Conservation (phyloP, 2,113 vertebrate species). For the Motacilla alba region DNA sequence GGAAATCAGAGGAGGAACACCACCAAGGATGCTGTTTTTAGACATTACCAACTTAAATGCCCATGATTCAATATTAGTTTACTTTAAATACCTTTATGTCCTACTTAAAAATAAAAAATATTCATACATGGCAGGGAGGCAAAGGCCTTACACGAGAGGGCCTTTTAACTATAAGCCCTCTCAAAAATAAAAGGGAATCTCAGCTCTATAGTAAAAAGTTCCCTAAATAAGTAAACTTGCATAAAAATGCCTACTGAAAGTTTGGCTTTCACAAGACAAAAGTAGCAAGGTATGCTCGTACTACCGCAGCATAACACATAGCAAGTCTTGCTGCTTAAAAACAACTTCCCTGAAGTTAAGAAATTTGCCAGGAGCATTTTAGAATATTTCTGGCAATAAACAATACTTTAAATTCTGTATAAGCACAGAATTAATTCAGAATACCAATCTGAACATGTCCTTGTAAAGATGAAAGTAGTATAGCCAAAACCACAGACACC, state of each 20-base stretch:
- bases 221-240: background rate
- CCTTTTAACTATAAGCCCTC: background rate
- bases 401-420: fast-evolving
- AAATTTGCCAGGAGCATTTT: background rate
- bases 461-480: background rate
- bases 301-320: fast-evolving
- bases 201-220: background rate
- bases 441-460: background rate
- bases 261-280: background rate
- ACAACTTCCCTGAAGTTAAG: background rate
- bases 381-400: background rate
- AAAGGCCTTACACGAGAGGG: background rate
- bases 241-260: background rate
- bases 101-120: background rate
- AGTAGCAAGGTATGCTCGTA: background rate
- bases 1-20: background rate
- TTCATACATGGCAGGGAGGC: background rate
- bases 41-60: background rate
- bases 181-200: background rate
- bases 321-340: background rate
- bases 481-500: background rate
- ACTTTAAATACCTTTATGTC: background rate
- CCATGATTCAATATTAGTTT: background rate
- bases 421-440: background rate
- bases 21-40: background rate